Evolutionary conservation across 1,140 invertebrate species (phyloP), one percentile per base, ranked within the genome.

Genomic region (Drosophila navojoa): DNA sequence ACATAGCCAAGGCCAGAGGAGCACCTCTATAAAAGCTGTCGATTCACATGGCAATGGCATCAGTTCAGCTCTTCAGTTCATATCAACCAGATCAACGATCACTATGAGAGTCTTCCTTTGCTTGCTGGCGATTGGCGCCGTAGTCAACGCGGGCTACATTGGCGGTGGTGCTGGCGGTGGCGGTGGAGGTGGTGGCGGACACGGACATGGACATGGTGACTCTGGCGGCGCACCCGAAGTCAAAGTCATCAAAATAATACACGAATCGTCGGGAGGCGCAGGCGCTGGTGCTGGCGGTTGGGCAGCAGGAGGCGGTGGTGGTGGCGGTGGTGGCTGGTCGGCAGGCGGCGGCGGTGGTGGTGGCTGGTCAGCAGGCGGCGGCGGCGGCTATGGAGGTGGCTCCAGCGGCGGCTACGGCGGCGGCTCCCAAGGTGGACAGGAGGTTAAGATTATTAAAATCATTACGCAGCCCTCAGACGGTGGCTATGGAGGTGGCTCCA

Each of bases 41-140:
- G 45, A 53, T 64, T 60, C 49, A 57, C 9, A 47, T 68, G 80
- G 68, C 50, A 45, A 45, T 22, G 54, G 57, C 85, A 89, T 90
- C 84, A 89, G 84, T 89, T 85, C 77, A 67, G 60, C 85, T 58
- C 45, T 67, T 80, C 59, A 55, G 57, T 68, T 71, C 73, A 79
- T 66, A 29, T 58, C 60, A 77, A 86, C 35, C 82, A 80, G 60
- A 64, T 79, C 71, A 73, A 67, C 55, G 47, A 62, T 75, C 67
- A 81, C 58, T 45, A 89, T 89, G 84, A 89, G 80, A 77, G 38
- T 80, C 60, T 89, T 84, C 16, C 53, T 89, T 71, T 89, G 85
- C 64, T 63, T 89, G 58, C 66, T 89, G 16, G 71, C 85, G 32
- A 35, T 80, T 25, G 49, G 27, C 47, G 74, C 80, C 9, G 77